Base-by-base conservation (phyloP, 2,888 invertebrate species). In the Tipula lateralis region DNA sequence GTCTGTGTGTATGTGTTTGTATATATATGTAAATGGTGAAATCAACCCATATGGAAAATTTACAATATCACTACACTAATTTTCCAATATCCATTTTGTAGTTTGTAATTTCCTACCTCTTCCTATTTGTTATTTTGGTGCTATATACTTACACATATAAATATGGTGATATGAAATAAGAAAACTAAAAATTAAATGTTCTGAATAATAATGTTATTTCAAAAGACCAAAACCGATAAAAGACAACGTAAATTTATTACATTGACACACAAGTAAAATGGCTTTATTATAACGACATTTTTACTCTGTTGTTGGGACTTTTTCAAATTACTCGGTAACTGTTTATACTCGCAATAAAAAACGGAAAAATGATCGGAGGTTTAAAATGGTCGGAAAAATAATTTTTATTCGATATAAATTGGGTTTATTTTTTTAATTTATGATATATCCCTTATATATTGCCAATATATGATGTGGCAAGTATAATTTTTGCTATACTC, bases 41-140 rank as follows among this genome's bases (percentile, higher is more conserved):
- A 50, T 36, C 9, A 36, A 36, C 36, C 36, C 36, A 36, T 36
- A 39, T 50, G 44, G n/a, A 50, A 50, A 50, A 50, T 50, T 36
- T 50, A 50, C 16, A 50, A 50, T 50, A 50, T 50, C 44, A 50
- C 44, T 50, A 50, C 44, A 50, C 44, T 50, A 50, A 50, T 50
- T 50, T 50, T 50, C 44, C 44, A 50, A 50, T 50, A 50, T 50
- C 44, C 44, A 50, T 50, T 50, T 50, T 50, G 44, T 50, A 50
- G 6, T 16, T 50, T 7, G 44, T 16, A 50, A 50, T 50, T 50
- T 50, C 44, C 44, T 50, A 50, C 44, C 44, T 50, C 44, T 50
- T 50, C 44, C 44, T 50, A 36, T 36, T 36, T 36, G 36, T 36
- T 50, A 6, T 50, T 16, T 50, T n/a, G 44, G 44, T n/a, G n/a